phyloP scores from a whole-genome alignment of 2,797 vertebrate genomes.

The Nyctibius grandis region DNA sequence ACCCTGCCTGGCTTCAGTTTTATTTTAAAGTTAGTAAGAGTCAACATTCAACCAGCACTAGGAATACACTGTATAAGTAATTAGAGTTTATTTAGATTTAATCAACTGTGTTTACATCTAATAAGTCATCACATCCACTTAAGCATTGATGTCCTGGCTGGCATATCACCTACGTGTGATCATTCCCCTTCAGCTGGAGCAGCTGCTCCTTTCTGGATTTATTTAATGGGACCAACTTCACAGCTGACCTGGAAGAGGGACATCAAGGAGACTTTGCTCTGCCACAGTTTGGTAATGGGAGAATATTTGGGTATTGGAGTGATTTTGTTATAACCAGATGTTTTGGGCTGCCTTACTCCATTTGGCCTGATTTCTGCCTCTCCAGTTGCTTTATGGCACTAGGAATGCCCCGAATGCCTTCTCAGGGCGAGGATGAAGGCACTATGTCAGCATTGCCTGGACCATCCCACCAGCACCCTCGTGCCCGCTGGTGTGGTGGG shows the following conservation, averaged over 20 bases:
- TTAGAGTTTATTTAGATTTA: constrained; percentile 15
- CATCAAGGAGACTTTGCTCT: background rate
- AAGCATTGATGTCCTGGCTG: background rate
- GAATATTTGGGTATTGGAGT: background rate
- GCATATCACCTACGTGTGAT: background rate
- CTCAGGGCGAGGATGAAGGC: background rate
- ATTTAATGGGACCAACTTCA: background rate
- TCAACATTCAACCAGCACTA: background rate
- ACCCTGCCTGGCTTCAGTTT: background rate
- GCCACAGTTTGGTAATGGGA: background rate
- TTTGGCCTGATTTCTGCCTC: background rate
- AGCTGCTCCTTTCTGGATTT: constrained; percentile 1
- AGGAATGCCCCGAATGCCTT: background rate
- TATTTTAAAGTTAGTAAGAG: constrained; percentile 7
- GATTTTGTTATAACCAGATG: background rate
- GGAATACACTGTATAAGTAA: background rate
- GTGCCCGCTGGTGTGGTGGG: accelerated
- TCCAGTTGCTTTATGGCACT: background rate
- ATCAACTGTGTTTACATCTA: background rate
- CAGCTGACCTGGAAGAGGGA: background rate
- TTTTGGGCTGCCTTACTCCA: background rate
- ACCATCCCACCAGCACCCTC: background rate
- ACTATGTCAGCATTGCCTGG: background rate
- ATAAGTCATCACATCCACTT: background rate
- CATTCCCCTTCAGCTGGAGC: background rate